Conservation (phyloP, 2,797 vertebrate genomes). For the Artibeus lituratus region DNA sequence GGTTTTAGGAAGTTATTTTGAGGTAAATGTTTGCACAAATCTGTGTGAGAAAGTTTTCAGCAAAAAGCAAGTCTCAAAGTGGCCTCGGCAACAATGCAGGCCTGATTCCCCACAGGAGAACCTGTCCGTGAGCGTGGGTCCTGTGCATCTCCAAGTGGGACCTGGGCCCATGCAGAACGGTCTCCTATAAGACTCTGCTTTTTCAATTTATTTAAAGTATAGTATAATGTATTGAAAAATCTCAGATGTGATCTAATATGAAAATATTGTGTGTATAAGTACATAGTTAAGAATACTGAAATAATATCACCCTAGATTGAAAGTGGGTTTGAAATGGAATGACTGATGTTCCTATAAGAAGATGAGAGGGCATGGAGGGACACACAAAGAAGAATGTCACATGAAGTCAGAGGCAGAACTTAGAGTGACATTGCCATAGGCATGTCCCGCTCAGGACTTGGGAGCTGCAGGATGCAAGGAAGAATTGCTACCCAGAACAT, state of each 20-base stretch:
- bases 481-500: not conserved
- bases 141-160: too few relatives aligned
- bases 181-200: not conserved
- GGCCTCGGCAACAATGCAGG: too few relatives aligned
- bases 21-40: too few relatives aligned
- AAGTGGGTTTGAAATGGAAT: not conserved
- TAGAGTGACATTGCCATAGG: not conserved
- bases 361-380: not conserved
- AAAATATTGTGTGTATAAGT: not conserved
- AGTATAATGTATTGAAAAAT: not conserved
- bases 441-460: rapidly evolving
- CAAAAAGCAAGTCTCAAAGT: too few relatives aligned
- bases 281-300: not conserved
- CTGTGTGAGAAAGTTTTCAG: too few relatives aligned
- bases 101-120: too few relatives aligned
- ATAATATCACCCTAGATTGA: not conserved
- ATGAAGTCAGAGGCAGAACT: not conserved
- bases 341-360: not conserved
- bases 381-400: not conserved
- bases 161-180: too few relatives aligned
- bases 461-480: not conserved
- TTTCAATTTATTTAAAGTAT: not conserved
- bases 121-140: too few relatives aligned
- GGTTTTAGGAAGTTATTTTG: too few relatives aligned
- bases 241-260: not conserved